Conservation (phyloP, 2,113 vertebrate species). For the Hypanus sabinus region DNA sequence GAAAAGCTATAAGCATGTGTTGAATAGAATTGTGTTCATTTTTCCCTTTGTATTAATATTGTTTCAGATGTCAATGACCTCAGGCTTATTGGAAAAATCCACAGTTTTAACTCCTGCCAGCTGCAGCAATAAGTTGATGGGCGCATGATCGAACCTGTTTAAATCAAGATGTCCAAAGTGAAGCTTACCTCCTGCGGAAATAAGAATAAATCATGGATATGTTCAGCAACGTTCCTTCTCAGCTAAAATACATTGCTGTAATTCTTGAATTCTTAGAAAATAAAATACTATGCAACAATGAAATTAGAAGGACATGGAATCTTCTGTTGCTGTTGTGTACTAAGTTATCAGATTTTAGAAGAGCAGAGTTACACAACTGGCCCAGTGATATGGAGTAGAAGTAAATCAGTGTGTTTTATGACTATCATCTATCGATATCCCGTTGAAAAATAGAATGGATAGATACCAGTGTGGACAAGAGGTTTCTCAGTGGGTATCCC, state of each 20-base stretch:
- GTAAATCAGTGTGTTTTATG: neutral
- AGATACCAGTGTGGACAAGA: neutral
- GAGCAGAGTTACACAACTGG: neutral
- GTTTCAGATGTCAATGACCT: slow-evolving; percentile 67
- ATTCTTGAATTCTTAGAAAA: neutral
- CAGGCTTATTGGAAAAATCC: slow-evolving; percentile 62
- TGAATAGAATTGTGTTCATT: neutral
- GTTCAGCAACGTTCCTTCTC: neutral
- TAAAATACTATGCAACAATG: neutral
- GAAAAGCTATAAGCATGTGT: neutral
- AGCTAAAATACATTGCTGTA: slow-evolving; percentile 1
- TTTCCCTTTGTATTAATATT: neutral
- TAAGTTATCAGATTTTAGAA: neutral
- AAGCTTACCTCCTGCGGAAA: slow-evolving; percentile 65
- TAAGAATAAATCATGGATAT: slow-evolving; percentile 38
- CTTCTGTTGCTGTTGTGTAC: neutral
- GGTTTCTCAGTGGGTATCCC: neutral
- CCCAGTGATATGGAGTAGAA: neutral
- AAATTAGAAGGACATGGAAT: neutral
- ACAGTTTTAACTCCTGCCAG: slow-evolving; percentile 71
- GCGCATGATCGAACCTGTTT: slow-evolving; percentile 80
- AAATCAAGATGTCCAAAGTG: slow-evolving; percentile 76
- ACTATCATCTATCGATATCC: neutral
- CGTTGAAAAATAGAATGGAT: neutral
- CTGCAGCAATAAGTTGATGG: slow-evolving; percentile 77